A percentile compares a stretch with the other conserved stretches of the same genome.
These are phyloP conservation scores for Cataglyphis rosenhaueri DNA, from an alignment of 2,888 invertebrate species.

Conservation along the genomic window DNA sequence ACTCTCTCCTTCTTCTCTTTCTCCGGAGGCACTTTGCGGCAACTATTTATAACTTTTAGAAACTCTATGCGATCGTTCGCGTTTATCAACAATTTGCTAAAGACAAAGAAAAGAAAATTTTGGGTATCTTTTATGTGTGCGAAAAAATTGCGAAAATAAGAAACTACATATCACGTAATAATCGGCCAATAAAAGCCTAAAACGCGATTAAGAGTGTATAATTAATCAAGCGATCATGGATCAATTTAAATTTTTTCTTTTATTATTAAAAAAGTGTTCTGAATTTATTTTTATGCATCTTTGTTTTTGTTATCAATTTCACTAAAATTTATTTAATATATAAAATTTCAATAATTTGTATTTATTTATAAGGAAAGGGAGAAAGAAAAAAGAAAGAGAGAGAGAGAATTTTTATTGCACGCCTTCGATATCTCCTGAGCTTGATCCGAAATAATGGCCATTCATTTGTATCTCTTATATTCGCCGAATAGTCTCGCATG, in stretches of 20 bases:
- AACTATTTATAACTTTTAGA: conserved; percentile 64
- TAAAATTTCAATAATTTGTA: neutral
- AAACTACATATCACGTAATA: neutral
- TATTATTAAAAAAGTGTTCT: neutral
- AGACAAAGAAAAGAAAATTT: conserved; percentile 16
- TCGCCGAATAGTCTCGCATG: neutral
- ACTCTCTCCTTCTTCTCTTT: conserved; percentile 14
- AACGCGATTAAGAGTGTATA: no score
- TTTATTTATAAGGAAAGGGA: neutral
- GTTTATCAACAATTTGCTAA: conserved; percentile 58
- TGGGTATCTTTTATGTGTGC: conserved; percentile 7
- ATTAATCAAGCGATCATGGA: no score
- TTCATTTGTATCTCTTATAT: conserved; percentile 24
- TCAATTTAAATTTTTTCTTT: neutral
- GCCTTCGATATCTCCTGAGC: neutral
- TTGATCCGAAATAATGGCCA: neutral
- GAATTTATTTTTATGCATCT: neutral
- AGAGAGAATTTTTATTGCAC: neutral
- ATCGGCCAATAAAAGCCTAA: no score
- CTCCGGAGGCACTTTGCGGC: conserved; percentile 53
- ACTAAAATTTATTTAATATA: neutral
- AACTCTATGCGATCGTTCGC: conserved; percentile 60
- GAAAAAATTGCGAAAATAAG: conserved; percentile 7
- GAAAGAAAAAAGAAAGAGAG: no score
- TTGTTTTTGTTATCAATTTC: neutral